phyloP scores from a whole-genome alignment of 2,113 vertebrate species.

The Cyrtonyx montezumae region DNA sequence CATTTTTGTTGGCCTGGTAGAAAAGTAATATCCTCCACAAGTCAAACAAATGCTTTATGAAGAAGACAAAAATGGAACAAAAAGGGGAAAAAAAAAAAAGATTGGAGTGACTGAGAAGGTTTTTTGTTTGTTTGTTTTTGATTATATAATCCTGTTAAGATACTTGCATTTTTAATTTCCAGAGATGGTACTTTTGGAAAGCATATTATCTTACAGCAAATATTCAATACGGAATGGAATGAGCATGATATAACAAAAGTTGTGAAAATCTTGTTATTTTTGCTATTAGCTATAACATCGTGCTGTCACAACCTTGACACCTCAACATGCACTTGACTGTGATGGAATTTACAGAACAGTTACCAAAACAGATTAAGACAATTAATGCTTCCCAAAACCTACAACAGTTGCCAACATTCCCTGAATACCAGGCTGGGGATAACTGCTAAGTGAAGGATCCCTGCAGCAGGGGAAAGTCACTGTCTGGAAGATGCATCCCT shows the following conservation, averaged over 20 bases:
- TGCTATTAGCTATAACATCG: background rate
- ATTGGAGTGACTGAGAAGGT: background rate
- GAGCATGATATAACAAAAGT: background rate
- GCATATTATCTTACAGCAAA: background rate
- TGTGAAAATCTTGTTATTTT: background rate
- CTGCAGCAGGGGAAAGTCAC: background rate
- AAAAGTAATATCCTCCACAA: background rate
- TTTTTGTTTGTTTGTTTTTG: background rate
- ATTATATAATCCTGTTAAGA: background rate
- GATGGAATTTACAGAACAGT: background rate
- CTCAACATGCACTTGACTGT: background rate
- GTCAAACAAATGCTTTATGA: background rate
- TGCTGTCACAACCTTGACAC: background rate
- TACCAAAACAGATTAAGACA: background rate
- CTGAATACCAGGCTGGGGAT: background rate
- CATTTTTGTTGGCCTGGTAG: too few species aligned
- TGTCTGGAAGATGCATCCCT: background rate
- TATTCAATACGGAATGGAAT: background rate
- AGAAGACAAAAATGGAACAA: background rate
- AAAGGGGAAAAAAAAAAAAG: background rate
- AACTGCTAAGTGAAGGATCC: background rate
- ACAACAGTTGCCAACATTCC: background rate
- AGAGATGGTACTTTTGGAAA: too few species aligned
- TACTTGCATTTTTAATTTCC: background rate
- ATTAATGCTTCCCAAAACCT: background rate